Evolutionary conservation across 53 echinoderm and acorn worm species (phyloP), one percentile per base, ranked within the genome.

Genomic region (Temnopleurus reevesii): DNA sequence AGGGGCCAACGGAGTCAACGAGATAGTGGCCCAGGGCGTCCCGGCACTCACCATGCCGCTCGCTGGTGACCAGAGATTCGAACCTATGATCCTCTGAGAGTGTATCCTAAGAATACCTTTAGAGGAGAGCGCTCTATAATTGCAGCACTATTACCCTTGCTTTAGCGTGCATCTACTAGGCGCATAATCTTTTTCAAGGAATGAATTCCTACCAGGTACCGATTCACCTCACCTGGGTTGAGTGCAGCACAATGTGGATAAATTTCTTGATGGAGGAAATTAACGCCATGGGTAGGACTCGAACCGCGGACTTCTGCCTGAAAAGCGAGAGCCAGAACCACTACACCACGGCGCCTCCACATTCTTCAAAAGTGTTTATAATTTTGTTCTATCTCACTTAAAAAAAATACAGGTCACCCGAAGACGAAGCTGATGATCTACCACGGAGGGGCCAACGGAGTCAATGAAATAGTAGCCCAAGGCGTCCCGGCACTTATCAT

Each of bases 361-460:
- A 12, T n/a, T 17, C n/a, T 17, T 59, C 27, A 24, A 59, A 24
- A 8, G 21, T 71, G 28, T 27, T 18, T 71, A 6, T 59, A 6
- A 19, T 59, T 59, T 59, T 59, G 23, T 18, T n/a, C 53, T 15
- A 15, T 15, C 53, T 10, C 15, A 8, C 15, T 51, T 15, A 21
- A 51, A n/a, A 13, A 24, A 77, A 43, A 8, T 6, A 1, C 41
- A 61, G 86, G 59, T 60, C 86, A 85, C 4, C 86, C 86, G 24
- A 85, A 84, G 59, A 85, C 86, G 19, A 30, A 24, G 2, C 15
- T 85, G 2, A 18, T 85, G n/a, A 85, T 85, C 59, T 59, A 59
- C 26, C 86, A 85, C 46, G 86, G 86, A 1, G 86, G 86, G 3
- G 61, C 61, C 9, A 85, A 60, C 63, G 86, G 84, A 25, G 38